Base-by-base conservation (phyloP, 2,113 vertebrate genomes). In the Sylvietta virens region DNA sequence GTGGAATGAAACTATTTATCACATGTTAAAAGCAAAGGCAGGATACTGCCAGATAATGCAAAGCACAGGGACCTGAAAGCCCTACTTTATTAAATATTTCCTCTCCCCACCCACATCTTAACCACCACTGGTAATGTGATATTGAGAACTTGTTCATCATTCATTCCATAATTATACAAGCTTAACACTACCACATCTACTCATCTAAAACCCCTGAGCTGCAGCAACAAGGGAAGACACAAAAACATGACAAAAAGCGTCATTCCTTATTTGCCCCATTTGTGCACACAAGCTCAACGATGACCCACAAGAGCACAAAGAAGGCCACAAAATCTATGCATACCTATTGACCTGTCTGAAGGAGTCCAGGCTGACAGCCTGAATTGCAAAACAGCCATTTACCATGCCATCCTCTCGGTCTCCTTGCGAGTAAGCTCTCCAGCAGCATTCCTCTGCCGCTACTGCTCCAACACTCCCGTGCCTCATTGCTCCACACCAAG, bases 221-320 rank as follows among this genome's bases (percentile, higher is more conserved):
- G 13, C 45, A 78, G 27, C 28, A 81, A 54, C 1, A 3, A 66
- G 67, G 57, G 18, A 56, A 0, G 4, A 64, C 56, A 31, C 1
- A 4, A 64, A 85, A 62, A 33, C 35, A 7, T 0, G 26, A 54
- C n/a, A 48, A 56, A 57, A 79, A 64, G 30, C 44, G 33, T 18
- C 4, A 5, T 35, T 70, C 73, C 66, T 54, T 6, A 7, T 10
- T 61, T 37, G 12, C 66, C 37, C 57, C 20, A 30, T 19, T 18
- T 2, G 0, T 2, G 4, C 6, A 1, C 26, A 33, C 18, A 42
- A 54, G 30, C 21, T 53, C 56, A 30, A 19, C 0, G 1, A 74
- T 4, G 69, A 60, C 48, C 35, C 53, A 26, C 21, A 40, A 37
- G 33, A 70, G n/a, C 15, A 33, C 0, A 0, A 28, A 66, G 51